Conservation (phyloP, 2,797 vertebrate species). For the Notolepis coatsorum region DNA sequence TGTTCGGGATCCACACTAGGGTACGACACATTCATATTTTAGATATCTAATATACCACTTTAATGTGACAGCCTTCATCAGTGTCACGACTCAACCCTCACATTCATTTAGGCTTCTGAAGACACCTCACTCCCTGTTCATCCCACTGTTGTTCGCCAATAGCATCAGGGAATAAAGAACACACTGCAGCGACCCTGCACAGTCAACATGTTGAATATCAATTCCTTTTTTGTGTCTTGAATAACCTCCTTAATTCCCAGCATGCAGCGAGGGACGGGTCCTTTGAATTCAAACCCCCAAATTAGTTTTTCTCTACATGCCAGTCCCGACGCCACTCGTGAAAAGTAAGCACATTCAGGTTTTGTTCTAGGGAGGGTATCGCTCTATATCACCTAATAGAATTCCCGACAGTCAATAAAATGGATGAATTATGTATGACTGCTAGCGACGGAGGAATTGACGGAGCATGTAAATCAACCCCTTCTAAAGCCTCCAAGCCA, state of each 20-base stretch:
- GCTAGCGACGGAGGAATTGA: constrained; percentile 64
- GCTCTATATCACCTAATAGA: constrained; percentile 73
- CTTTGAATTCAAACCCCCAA: constrained; percentile 13
- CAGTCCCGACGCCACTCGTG: constrained; percentile 50
- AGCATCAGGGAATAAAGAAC: constrained; percentile 18
- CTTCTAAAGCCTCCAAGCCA: constrained; percentile 48
- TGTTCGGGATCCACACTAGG: neutral
- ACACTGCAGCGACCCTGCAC: constrained; percentile 17
- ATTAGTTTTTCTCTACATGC: constrained; percentile 13
- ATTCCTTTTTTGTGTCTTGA: constrained; percentile 21
- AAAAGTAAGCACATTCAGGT: constrained; percentile 70
- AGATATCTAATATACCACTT: constrained; percentile 2
- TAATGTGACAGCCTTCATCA: constrained; percentile 12
- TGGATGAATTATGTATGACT: constrained; percentile 77
- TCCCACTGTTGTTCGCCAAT: constrained; percentile 40
- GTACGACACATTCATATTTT: constrained; percentile 6
- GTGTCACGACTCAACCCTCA: constrained; percentile 8
- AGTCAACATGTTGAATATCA: constrained; percentile 34
- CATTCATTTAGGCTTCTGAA: constrained; percentile 31
- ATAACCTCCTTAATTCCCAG: constrained; percentile 23
- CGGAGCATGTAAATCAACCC: constrained; percentile 76
- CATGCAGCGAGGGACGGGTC: neutral
- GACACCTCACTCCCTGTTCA: constrained; percentile 29
- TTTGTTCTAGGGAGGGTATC: constrained; percentile 70
- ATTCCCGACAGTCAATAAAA: constrained; percentile 77